phyloP scores from a whole-genome alignment of 2,797 vertebrate genomes.

The Scyliorhinus canicula region DNA sequence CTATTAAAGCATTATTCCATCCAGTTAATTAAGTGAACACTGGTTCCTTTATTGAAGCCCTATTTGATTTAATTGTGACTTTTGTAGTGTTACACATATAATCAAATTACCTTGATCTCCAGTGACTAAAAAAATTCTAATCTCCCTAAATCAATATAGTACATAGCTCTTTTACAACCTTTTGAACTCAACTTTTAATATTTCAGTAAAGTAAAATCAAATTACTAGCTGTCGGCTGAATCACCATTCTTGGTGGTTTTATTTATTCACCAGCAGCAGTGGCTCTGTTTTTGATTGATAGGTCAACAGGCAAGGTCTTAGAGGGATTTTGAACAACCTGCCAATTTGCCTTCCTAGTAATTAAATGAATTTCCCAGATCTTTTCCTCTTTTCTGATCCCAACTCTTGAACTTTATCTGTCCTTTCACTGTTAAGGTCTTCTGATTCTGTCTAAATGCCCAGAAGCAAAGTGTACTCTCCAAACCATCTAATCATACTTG shows the following conservation, averaged over 20 bases:
- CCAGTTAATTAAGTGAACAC: neutral
- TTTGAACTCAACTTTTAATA: neutral
- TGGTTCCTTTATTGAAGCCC: neutral
- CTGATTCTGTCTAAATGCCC: neutral
- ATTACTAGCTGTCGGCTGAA: neutral
- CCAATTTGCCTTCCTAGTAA: neutral
- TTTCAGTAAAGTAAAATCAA: neutral
- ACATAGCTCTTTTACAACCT: neutral
- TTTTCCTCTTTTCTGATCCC: neutral
- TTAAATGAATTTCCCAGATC: neutral
- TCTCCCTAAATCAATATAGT: neutral
- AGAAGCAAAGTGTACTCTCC: neutral
- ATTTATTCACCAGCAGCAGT: neutral
- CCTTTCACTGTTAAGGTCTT: neutral
- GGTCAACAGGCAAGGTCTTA: neutral
- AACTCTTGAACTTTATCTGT: neutral
- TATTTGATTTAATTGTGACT: neutral
- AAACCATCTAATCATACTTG: neutral
- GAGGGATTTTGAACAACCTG: neutral
- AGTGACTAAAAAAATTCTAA: neutral
- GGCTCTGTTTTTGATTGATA: neutral
- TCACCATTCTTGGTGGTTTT: neutral
- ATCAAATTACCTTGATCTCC: neutral
- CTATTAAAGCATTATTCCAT: neutral
- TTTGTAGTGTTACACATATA: neutral